Conservation (phyloP, 2,113 vertebrate genomes). For the Bucco capensis region DNA sequence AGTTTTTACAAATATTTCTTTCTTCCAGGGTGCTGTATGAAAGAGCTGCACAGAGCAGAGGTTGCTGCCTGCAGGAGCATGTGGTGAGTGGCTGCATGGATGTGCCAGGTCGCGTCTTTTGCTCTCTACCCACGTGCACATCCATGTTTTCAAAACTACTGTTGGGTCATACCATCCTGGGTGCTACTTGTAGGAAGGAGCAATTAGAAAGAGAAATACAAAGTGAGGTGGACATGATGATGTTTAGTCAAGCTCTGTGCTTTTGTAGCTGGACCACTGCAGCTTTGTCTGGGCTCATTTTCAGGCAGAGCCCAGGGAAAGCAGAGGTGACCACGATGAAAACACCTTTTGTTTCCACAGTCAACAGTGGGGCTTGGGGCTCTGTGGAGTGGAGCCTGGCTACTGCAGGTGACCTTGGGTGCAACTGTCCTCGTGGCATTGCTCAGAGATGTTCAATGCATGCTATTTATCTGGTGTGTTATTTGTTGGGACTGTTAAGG, state of each 20-base stretch:
- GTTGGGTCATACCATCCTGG: not conserved
- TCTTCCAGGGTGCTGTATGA: not conserved
- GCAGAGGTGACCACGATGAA: fast-evolving
- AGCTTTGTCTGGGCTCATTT: not conserved
- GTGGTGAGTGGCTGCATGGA: fast-evolving
- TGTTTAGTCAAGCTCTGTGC: not conserved
- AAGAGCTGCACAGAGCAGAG: not conserved
- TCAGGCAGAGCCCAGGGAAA: not conserved
- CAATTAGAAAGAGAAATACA: not conserved
- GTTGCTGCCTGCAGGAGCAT: not conserved
- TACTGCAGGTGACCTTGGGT: fast-evolving
- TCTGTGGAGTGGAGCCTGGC: fast-evolving
- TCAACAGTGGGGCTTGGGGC: fast-evolving
- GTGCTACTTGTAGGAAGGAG: not conserved
- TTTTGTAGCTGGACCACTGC: not conserved
- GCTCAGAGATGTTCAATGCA: not conserved
- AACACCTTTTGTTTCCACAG: not conserved
- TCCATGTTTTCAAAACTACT: not conserved
- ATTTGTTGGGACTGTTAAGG: not conserved
- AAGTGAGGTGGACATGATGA: not conserved
- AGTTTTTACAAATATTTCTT: conserved; percentile 15
- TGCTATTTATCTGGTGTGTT: not conserved
- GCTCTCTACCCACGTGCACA: fast-evolving
- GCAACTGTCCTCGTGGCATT: not conserved
- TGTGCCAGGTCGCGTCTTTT: not conserved